phyloP scores from a whole-genome alignment of 1,140 invertebrate genomes.

The Eumeta japonica region DNA sequence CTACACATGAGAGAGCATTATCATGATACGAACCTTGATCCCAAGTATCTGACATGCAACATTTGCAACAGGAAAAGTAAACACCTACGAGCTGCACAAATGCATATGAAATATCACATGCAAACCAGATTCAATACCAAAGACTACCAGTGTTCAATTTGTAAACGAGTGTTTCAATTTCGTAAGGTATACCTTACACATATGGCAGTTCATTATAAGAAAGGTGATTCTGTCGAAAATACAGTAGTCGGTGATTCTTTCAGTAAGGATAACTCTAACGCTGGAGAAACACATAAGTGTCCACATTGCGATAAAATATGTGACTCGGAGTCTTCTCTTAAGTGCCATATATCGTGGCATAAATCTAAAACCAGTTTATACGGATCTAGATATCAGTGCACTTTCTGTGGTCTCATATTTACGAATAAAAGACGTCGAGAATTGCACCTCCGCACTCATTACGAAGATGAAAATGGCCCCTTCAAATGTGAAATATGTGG shows the following conservation, averaged over 20 bases:
- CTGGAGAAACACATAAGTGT: slow-evolving; percentile 37
- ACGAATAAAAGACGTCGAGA: slow-evolving; percentile 41
- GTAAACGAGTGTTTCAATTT: slow-evolving; percentile 42
- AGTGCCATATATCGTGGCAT: slow-evolving; percentile 47
- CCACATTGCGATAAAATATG: slow-evolving; percentile 44
- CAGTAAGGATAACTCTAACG: slow-evolving; percentile 17
- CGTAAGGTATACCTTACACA: slow-evolving; percentile 43
- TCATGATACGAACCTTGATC: slow-evolving; percentile 40
- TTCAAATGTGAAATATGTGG: slow-evolving; percentile 47
- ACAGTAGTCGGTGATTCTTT: slow-evolving; percentile 30
- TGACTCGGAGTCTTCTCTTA: slow-evolving; percentile 40
- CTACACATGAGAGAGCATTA: slow-evolving; percentile 50
- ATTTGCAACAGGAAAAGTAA: slow-evolving; percentile 47
- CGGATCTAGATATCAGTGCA: slow-evolving; percentile 38
- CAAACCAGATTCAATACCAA: slow-evolving; percentile 44
- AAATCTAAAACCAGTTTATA: slow-evolving; percentile 37
- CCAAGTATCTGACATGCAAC: slow-evolving; percentile 36
- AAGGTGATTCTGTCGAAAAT: too few relatives aligned
- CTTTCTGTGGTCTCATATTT: slow-evolving; percentile 40
- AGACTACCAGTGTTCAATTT: slow-evolving; percentile 50
- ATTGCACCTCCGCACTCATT: slow-evolving; percentile 41
- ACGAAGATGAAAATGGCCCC: slow-evolving; percentile 40
- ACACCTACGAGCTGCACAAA: slow-evolving; percentile 45
- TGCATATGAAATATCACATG: slow-evolving; percentile 52
- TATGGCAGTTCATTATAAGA: slow-evolving; percentile 50